These are phyloP conservation scores for Apodemia mormo DNA, from an alignment of 2,888 invertebrate genomes.

Conservation along the genomic window DNA sequence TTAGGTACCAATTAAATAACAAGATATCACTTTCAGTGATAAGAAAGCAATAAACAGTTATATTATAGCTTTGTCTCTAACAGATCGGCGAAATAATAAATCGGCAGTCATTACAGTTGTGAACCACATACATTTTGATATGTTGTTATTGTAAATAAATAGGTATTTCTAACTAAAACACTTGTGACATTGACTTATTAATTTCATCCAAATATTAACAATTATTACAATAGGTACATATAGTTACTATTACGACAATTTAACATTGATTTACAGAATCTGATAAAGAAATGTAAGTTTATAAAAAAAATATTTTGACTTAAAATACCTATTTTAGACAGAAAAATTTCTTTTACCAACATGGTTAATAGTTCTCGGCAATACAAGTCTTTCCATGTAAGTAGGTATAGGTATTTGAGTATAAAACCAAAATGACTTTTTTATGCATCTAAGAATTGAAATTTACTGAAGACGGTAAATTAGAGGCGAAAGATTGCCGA, in stretches of 20 bases:
- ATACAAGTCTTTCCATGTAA: no score
- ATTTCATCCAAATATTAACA: neutral
- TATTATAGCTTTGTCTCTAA: neutral
- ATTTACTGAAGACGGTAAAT: no score
- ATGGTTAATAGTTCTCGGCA: no score
- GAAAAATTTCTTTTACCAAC: no score
- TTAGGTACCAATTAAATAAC: neutral
- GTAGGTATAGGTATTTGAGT: no score
- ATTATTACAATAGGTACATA: neutral
- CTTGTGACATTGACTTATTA: neutral
- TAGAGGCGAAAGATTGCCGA: neutral
- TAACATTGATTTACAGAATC: neutral
- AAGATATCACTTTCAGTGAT: neutral
- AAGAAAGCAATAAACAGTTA: constrained; percentile 4
- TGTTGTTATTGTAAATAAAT: neutral
- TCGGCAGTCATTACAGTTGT: neutral
- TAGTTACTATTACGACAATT: neutral
- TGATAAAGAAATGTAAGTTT: neutral
- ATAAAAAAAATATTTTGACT: no score
- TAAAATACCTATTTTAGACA: no score
- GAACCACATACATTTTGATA: neutral
- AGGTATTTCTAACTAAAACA: neutral
- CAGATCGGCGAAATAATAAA: neutral
- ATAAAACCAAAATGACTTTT: no score
- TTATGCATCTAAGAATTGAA: neutral